A percentile compares a stretch with the other conserved stretches of the same genome.
phyloP scores from a whole-genome alignment of 2,888 invertebrate genomes.

The Aphidius colemani region DNA sequence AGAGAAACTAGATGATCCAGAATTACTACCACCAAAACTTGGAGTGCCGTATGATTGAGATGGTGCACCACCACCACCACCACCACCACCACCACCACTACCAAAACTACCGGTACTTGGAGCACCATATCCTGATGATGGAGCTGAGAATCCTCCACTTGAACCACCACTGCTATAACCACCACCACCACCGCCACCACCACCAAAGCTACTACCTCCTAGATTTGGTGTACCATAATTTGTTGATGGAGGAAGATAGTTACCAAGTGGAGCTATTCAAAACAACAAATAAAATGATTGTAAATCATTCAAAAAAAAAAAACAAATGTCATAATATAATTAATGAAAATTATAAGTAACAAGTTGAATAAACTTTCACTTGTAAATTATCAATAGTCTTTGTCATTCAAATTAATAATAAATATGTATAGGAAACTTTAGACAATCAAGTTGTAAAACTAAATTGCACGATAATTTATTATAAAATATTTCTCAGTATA shows the following conservation, averaged over 20 bases:
- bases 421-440: neutral
- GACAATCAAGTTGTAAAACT: no score
- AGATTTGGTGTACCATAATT: slow-evolving; percentile 59
- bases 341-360: neutral
- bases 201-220: slow-evolving; percentile 49
- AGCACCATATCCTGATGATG: slow-evolving; percentile 54
- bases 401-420: neutral
- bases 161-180: slow-evolving; percentile 59
- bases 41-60: slow-evolving; percentile 61
- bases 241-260: slow-evolving; percentile 66
- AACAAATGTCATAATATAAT: slow-evolving; percentile 8
- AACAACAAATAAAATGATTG: slow-evolving; percentile 12
- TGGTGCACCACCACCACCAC: slow-evolving; percentile 44
- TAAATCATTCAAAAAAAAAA: slow-evolving; percentile 7
- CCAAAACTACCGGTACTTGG: slow-evolving; percentile 42
- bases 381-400: neutral
- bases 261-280: slow-evolving; percentile 63
- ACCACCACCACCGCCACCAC: slow-evolving; percentile 47
- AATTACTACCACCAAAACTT: slow-evolving; percentile 36
- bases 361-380: neutral
- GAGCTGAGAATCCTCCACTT: slow-evolving; percentile 35
- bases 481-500: no score
- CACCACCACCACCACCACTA: slow-evolving; percentile 23
- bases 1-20: slow-evolving; percentile 41
- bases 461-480: no score